phyloP scores from a whole-genome alignment of 1,140 invertebrate genomes.

The Galleria mellonella region DNA sequence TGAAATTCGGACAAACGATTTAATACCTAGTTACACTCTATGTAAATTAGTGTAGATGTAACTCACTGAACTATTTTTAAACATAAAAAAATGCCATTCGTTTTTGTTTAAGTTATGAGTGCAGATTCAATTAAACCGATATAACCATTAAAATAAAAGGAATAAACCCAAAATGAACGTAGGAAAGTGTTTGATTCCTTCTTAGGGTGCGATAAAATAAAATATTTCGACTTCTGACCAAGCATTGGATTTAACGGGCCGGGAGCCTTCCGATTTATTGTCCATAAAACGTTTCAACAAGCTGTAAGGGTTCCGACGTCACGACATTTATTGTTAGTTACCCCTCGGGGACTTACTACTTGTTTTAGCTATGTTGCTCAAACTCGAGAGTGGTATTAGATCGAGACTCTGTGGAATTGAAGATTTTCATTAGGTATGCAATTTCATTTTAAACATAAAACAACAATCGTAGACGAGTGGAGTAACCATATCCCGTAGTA shows the following conservation, averaged over 20 bases:
- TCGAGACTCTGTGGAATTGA: not conserved
- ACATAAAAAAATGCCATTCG: not conserved
- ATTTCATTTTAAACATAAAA: too few species aligned
- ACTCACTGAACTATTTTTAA: too few species aligned
- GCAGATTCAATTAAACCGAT: too few species aligned
- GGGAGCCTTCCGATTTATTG: conserved; percentile 22
- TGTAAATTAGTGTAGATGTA: too few species aligned
- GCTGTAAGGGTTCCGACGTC: conserved; percentile 18
- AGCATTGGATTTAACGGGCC: conserved; percentile 20
- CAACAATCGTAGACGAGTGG: too few species aligned
- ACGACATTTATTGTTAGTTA: conserved; percentile 22
- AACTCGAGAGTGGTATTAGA: too few species aligned
- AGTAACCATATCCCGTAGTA: too few species aligned
- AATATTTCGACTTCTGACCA: conserved; percentile 24
- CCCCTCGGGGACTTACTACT: conserved; percentile 12
- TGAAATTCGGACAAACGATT: too few species aligned
- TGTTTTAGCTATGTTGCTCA: not conserved
- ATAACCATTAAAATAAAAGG: too few species aligned
- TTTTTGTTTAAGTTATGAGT: not conserved
- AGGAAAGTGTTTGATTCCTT: not conserved
- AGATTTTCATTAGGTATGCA: not conserved
- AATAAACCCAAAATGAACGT: not conserved
- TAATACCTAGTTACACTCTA: too few species aligned
- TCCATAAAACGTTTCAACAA: conserved; percentile 31
- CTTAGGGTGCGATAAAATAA: conserved; percentile 16